Evolutionary conservation across 2,888 invertebrate genomes (phyloP), one percentile per base, ranked within the genome.

Genomic region (Timema podura): DNA sequence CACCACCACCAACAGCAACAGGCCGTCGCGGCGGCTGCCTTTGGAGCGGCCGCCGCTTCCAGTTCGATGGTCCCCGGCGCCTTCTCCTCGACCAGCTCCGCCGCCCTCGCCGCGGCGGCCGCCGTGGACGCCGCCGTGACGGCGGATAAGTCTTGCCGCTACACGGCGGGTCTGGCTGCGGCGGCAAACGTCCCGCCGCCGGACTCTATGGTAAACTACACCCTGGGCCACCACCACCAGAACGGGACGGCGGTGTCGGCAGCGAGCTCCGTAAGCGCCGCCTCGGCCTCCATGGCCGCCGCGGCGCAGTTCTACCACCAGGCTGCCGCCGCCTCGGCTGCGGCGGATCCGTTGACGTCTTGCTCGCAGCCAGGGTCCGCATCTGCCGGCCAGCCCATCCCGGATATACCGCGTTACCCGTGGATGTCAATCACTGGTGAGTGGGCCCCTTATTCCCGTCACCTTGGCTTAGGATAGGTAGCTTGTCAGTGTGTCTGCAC

Each of bases 401-500:
- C 93, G 67, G 95, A 95, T 84, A 91, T 95, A 81, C 95, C 95
- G 70, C 89, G 95, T 80, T 95, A 96, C 82, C 95, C 95, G 66
- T 96, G 95, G 95, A 95, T 96, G 95, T 93, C 95, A 80, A 93
- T 95, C 83, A 95, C 95, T 87, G 95, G 95, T 95, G 87, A 90
- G 87, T 85, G 61, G 15, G 3, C 30, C 30, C 30, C 30, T 30
- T 30, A 30, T 30, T 30, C 30, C 30, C 30, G 30, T 30, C 30
- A 30, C 54, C 54, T n/a, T 8, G n/a, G 54, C 8, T 16, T 54
- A 13, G n/a, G 54, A 54, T 8, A 16, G 54, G 54, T 15, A 54
- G 7, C n/a, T 54, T 54, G n/a, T 8, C 6, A 1, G 7, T 54
- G 10, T 49, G n/a, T 54, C 16, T 54, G 7, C 1, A 30, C 1